Percentiles rank a stretch among this genome's conserved stretches.
These are phyloP conservation scores for Drosophila leontia DNA, from an alignment of 1,140 invertebrate species.

Conservation along the genomic window DNA sequence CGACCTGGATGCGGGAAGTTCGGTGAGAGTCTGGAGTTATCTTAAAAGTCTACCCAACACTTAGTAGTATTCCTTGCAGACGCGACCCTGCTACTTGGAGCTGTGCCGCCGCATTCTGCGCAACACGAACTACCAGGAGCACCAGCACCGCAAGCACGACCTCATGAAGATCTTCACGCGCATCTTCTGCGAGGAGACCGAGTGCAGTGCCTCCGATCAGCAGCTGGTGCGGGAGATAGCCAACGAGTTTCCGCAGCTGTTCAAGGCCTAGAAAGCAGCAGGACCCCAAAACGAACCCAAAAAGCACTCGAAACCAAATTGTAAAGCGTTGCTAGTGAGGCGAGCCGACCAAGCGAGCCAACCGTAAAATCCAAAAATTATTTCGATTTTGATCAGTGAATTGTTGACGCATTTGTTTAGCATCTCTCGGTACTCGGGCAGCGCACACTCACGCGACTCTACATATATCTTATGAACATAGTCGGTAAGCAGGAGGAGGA, in stretches of 20 bases:
- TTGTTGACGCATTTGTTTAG: constrained; percentile 40
- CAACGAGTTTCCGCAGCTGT: constrained; percentile 93
- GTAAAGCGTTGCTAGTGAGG: constrained; percentile 80
- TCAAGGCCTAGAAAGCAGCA: constrained; percentile 87
- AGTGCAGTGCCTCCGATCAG: constrained; percentile 90
- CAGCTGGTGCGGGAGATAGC: constrained; percentile 91
- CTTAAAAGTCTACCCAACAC: background rate
- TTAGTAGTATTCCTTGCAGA: constrained; percentile 84
- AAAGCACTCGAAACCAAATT: constrained; percentile 49
- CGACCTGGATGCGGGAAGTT: constrained; percentile 94
- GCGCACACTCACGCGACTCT: constrained; percentile 24
- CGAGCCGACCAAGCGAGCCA: constrained; percentile 63
- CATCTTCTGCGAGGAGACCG: constrained; percentile 93
- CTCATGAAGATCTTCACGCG: constrained; percentile 92
- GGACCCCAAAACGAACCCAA: background rate
- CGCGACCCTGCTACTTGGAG: constrained; percentile 90
- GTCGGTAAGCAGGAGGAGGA: constrained; percentile 31
- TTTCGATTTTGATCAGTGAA: constrained; percentile 47
- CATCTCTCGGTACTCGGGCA: constrained; percentile 20
- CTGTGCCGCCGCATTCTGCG: constrained; percentile 91
- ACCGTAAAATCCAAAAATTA: constrained; percentile 41
- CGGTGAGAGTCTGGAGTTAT: constrained; percentile 86
- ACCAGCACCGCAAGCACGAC: constrained; percentile 91
- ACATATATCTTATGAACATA: constrained; percentile 56
- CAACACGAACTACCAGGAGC: constrained; percentile 91